phyloP scores from a whole-genome alignment of 2,797 vertebrate genomes.

The Telmatherina bonti region DNA sequence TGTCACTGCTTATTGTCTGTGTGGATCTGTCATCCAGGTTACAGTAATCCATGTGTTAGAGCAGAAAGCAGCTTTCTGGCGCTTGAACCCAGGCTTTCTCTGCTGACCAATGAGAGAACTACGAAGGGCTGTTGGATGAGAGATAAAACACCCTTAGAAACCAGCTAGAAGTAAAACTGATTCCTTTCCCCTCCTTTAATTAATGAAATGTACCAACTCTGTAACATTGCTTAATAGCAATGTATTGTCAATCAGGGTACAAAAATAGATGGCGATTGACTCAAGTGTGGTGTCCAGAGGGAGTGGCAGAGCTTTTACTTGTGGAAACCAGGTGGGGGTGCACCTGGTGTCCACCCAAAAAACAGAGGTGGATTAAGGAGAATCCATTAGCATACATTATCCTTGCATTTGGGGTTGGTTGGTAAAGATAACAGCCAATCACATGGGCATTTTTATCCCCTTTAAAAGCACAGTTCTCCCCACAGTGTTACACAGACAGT shows the following conservation, averaged over 20 bases:
- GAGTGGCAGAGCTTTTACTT: conserved; percentile 40
- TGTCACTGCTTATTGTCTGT: conserved; percentile 22
- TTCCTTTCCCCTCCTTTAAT: not conserved
- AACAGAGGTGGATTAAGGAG: conserved; percentile 66
- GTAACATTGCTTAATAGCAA: conserved; percentile 1
- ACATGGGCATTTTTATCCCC: conserved; percentile 71
- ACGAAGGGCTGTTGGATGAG: not conserved
- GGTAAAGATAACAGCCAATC: conserved; percentile 60
- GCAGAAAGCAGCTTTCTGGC: conserved; percentile 8
- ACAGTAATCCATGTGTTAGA: conserved; percentile 10
- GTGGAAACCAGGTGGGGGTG: conserved; percentile 52
- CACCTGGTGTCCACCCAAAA: conserved; percentile 52
- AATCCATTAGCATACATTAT: conserved; percentile 77
- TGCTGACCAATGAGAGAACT: not conserved
- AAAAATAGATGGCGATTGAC: conserved; percentile 17
- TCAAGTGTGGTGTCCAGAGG: conserved; percentile 14
- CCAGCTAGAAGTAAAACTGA: not conserved
- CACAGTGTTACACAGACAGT: conserved; percentile 51
- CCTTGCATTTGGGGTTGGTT: conserved; percentile 60
- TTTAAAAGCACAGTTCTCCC: conserved; percentile 70
- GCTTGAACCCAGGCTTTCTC: conserved; percentile 9
- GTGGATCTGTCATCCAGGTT: conserved; percentile 14
- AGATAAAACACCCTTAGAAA: conserved; percentile 6
- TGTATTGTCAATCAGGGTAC: not conserved
- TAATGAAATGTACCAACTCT: not conserved